Base-by-base conservation (phyloP, 2,888 invertebrate genomes). In the Acanthosepion pharaonis region DNA sequence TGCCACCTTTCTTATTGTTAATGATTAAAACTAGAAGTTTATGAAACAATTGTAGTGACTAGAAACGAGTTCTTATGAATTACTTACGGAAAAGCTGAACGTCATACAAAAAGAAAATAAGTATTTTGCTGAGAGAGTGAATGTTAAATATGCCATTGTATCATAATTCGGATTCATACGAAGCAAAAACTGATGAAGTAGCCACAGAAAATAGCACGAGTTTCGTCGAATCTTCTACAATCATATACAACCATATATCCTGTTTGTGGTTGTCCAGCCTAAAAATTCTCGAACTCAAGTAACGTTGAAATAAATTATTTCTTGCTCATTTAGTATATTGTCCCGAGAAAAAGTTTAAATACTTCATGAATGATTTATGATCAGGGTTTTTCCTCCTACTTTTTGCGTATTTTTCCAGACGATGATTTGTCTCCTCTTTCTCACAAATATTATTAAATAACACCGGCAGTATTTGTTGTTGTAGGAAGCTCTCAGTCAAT, bases 391-490 rank as follows among this genome's bases (percentile, higher is more conserved):
- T 9, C 33, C 15, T n/a, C 15, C 20, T 78, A 23, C 23, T 33
- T 78, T n/a, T n/a, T 78, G 11, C 11, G n/a, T 15, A 5, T 9
- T 78, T 78, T 78, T 78, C 18, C 78, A 78, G 33, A 78, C n/a
- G 33, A n/a, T n/a, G n/a, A 78, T 78, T 78, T 78, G 78, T 78
- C n/a, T 78, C 78, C 78, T 78, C 78, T 59, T 59, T 59, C 59
- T 59, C 59, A 59, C 59, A 59, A 59, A 42, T 42, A 42, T 42
- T 42, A 42, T 23, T 59, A 33, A 33, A 78, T n/a, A 78, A 78
- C 78, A 78, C 78, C n/a, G 78, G n/a, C n/a, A 78, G n/a, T n/a
- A 78, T 78, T 78, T 78, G 78, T 78, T 78, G 78, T 78, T 78
- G 78, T n/a, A 33, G 78, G n/a, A 33, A 33, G n/a, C 4, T 33